Evolutionary conservation across 2,113 vertebrate species (phyloP), one percentile per base, ranked within the genome.

Genomic region (Leiothrix lutea): DNA sequence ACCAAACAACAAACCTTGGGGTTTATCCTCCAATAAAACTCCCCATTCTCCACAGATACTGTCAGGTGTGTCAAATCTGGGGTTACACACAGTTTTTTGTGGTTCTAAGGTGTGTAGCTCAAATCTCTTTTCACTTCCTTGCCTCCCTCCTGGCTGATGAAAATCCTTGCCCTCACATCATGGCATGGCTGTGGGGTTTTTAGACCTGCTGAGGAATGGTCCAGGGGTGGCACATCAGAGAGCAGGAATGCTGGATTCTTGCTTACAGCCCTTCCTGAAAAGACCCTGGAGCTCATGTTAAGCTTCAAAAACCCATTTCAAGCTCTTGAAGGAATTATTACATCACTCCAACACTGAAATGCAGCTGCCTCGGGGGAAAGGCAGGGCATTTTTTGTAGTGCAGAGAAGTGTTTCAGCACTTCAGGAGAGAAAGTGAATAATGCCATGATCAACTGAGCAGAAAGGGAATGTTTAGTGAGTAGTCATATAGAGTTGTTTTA

Each of bases 391-490:
- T 85, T 85, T 80, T 85, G 58, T 45, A 75, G 78, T 17, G 26
- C 71, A 54, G 28, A 51, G 28, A 88, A 88, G 22, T 91, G 88
- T 95, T 90, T 95, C 80, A 91, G 6, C 87, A 62, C 84, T 85
- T 90, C 26, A 50, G 79, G 35, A 82, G 62, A 62, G 54, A 92
- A 95, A 92, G 86, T 93, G 53, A 95, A 75, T 92, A 75, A 95
- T 91, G 75, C 25, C 53, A 25, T 80, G 70, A 92, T 79, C 62
- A 94, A 84, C 69, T n/a, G 67, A 93, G 69, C 86, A 94, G 72
- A 94, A 95, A 92, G 56, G 81, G 80, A 86, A 89, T 64, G 44
- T 75, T 95, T 89, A 72, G 61, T 87, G 78, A 94, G 83, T 36
- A 71, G 84, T 60, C 40, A 62, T 42, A 58, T 77, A 73, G 11